These are phyloP conservation scores for Tenthredo livida DNA, from an alignment of 2,888 invertebrate species.

Conservation along the genomic window DNA sequence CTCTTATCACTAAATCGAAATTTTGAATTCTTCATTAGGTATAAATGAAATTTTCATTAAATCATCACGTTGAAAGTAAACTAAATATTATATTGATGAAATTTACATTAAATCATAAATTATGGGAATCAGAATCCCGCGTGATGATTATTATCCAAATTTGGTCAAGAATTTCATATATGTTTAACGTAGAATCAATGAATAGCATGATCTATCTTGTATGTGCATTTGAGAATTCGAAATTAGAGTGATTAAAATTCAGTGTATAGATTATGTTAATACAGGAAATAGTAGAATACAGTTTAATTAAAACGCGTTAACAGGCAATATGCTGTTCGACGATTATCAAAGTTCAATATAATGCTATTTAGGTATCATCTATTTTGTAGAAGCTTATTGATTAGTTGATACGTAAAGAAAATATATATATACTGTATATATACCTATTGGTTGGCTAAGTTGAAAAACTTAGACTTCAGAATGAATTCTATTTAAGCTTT, in stretches of 20 bases:
- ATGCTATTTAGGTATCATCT: neutral
- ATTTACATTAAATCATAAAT: neutral
- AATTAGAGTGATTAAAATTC: neutral
- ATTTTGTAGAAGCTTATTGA: slow-evolving; percentile 29
- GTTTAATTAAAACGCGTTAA: neutral
- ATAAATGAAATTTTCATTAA: neutral
- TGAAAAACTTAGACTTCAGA: neutral
- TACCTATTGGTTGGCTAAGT: neutral
- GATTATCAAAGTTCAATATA: neutral
- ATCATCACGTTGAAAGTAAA: neutral
- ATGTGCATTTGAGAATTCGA: neutral
- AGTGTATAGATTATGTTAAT: neutral
- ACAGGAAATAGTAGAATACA: slow-evolving; percentile 1
- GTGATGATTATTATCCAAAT: neutral
- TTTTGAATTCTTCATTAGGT: neutral
- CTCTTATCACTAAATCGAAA: neutral
- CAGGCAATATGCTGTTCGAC: neutral
- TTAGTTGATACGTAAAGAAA: slow-evolving; percentile 1
- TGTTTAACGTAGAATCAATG: neutral
- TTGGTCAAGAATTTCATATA: neutral
- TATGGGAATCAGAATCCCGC: neutral
- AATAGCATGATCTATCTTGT: neutral
- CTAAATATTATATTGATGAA: neutral
- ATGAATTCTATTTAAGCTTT: neutral
- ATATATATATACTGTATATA: neutral